Conservation (phyloP, 2,797 vertebrate species). For the Acrossocheilus fasciatus region DNA sequence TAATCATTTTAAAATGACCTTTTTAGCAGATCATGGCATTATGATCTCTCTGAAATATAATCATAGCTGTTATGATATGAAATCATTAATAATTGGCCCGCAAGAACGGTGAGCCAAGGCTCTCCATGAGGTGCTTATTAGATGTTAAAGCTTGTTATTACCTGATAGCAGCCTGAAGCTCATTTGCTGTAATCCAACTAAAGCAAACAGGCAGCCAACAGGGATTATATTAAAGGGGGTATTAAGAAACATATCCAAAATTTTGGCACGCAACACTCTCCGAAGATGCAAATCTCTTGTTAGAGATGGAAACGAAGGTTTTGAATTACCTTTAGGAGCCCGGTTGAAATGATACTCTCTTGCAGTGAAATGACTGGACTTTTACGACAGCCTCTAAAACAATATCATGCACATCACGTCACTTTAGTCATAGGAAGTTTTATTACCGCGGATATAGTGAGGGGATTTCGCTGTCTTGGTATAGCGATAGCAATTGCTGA, state of each 20-base stretch:
- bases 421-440: constrained; percentile 18
- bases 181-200: constrained; percentile 58
- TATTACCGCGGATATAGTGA: constrained; percentile 10
- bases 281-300: background rate
- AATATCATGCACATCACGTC: constrained; percentile 35
- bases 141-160: constrained; percentile 65
- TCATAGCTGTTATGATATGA: background rate
- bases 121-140: constrained; percentile 59
- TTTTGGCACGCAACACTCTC: constrained; percentile 6
- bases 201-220: constrained; percentile 55
- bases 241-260: constrained; percentile 40
- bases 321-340: background rate
- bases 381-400: constrained; percentile 6
- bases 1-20: background rate
- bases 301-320: constrained; percentile 9
- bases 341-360: background rate
- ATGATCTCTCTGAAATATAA: background rate
- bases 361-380: background rate
- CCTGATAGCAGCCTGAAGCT: constrained; percentile 56
- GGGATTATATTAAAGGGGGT: constrained; percentile 50
- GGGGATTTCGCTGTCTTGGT: constrained; percentile 35
- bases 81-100: constrained; percentile 21
- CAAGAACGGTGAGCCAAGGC: constrained; percentile 48
- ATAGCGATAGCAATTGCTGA: constrained; percentile 48
- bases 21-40: background rate